Evolutionary conservation across 2,888 invertebrate species (phyloP).

Genomic region (Polietes domitor): DNA sequence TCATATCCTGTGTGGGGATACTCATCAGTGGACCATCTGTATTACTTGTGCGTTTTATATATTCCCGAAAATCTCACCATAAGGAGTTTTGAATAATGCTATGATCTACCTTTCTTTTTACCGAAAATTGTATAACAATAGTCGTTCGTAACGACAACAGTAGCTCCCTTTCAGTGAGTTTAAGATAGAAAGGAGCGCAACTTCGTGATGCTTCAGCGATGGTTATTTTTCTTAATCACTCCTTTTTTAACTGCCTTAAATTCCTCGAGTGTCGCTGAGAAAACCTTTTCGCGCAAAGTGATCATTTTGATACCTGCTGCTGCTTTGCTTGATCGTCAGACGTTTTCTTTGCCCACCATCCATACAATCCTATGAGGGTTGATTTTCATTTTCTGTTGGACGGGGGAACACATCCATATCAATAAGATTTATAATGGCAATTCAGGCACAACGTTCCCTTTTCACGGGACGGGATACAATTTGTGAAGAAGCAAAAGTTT

Average conservation of each 20-base stretch:
- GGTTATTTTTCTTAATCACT: too few species aligned
- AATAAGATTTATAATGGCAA: conserved; percentile 64
- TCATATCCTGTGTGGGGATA: too few species aligned
- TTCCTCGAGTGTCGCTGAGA: conserved; percentile 23
- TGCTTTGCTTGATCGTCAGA: not conserved
- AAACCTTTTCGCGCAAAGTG: conserved; percentile 53
- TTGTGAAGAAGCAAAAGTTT: conserved; percentile 74
- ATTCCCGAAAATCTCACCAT: too few species aligned
- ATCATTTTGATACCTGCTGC: conserved; percentile 49
- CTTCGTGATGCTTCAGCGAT: too few species aligned
- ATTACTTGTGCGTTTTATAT: too few species aligned
- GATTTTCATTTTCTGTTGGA: conserved; percentile 2
- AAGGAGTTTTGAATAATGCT: too few species aligned
- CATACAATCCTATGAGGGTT: conserved; percentile 2
- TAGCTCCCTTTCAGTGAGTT: too few species aligned
- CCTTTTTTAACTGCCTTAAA: not conserved
- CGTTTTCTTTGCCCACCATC: not conserved
- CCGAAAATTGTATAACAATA: too few species aligned
- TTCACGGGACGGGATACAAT: not conserved
- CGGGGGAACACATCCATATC: conserved; percentile 49
- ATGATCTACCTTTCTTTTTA: too few species aligned
- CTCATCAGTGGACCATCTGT: too few species aligned
- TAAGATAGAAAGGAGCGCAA: too few species aligned
- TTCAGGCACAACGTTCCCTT: conserved; percentile 42
- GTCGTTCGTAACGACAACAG: too few species aligned